Conservation (phyloP, 2,113 vertebrate species). For the Psittacula cyanocephala region DNA sequence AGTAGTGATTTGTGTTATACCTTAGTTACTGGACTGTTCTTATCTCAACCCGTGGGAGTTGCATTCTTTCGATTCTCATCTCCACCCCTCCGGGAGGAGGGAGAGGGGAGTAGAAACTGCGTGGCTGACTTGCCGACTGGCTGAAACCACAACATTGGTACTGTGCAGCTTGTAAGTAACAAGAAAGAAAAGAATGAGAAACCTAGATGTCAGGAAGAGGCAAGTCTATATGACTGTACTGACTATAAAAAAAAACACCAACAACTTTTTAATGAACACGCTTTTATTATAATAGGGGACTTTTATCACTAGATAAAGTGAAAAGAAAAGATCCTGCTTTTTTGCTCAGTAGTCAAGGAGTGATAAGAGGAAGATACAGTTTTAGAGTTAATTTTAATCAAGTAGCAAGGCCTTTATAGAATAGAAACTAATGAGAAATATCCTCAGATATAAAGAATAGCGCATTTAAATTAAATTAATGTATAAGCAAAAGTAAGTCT, state of each 20-base stretch:
- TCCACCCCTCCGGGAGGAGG: no score
- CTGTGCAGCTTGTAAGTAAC: not conserved
- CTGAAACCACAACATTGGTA: not conserved
- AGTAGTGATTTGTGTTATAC: no score
- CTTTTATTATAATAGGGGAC: not conserved
- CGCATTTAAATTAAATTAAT: not conserved
- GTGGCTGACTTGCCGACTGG: no score
- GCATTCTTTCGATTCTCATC: no score
- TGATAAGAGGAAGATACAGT: not conserved
- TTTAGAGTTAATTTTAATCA: not conserved
- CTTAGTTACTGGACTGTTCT: no score
- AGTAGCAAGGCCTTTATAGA: not conserved
- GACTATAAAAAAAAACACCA: not conserved
- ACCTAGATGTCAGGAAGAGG: not conserved
- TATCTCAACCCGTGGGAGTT: no score
- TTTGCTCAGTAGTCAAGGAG: not conserved
- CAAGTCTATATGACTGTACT: not conserved
- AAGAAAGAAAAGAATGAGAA: not conserved
- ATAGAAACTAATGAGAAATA: not conserved
- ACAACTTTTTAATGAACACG: not conserved
- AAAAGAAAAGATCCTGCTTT: not conserved
- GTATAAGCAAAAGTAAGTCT: not conserved
- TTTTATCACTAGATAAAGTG: not conserved
- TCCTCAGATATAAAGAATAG: not conserved
- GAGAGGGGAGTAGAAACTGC: no score